A percentile compares a stretch with the other conserved stretches of the same genome.
Conservation (phyloP, 2,113 vertebrate genomes). For the Malaclemys terrapin region DNA sequence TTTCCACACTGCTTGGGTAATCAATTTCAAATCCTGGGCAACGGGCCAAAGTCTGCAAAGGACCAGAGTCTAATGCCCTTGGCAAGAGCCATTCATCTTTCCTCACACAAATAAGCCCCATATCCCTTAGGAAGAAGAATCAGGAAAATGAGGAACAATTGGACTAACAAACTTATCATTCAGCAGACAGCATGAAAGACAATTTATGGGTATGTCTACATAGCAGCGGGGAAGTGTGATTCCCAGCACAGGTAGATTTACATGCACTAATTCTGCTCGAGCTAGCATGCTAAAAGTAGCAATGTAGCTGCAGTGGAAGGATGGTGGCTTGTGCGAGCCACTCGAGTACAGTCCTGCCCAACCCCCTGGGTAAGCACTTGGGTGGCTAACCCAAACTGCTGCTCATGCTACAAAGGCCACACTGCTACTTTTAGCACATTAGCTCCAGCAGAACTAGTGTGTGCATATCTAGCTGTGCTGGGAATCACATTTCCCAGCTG, state of each 20-base stretch:
- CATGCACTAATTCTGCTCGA: neutral
- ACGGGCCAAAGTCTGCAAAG: slow-evolving; percentile 21
- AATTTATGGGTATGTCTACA: neutral
- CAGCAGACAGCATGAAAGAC: neutral
- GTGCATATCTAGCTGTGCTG: neutral
- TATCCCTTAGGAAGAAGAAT: neutral
- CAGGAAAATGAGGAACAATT: neutral
- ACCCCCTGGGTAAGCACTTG: neutral
- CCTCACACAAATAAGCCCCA: neutral
- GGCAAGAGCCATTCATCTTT: neutral
- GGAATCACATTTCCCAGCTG: neutral
- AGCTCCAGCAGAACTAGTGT: neutral
- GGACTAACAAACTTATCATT: neutral
- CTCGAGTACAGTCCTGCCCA: neutral
- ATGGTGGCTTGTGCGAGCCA: neutral
- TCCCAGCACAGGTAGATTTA: neutral
- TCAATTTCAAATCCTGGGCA: slow-evolving; percentile 48
- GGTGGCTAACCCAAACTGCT: neutral
- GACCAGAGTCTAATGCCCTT: slow-evolving; percentile 2
- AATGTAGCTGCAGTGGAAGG: neutral
- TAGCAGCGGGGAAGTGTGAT: neutral
- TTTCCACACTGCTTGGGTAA: slow-evolving; percentile 20
- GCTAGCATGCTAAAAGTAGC: neutral
- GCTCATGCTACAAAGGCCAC: neutral
- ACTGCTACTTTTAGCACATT: neutral